Evolutionary conservation across 1,140 invertebrate genomes (phyloP).

Genomic region (Cylas formicarius): DNA sequence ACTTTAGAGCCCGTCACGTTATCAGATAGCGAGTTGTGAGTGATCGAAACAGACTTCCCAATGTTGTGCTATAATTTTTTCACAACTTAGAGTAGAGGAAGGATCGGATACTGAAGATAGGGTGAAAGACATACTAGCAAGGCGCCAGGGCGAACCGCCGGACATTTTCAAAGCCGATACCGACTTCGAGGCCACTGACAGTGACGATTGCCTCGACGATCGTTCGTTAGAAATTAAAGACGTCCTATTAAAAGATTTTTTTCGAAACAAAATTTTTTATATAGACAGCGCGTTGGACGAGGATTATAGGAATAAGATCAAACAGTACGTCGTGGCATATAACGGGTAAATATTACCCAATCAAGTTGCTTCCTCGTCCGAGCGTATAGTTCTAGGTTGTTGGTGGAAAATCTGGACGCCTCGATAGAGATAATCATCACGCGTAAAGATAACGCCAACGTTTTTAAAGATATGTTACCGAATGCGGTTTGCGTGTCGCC

Average conservation of each 20-base stretch:
- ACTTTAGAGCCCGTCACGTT: neutral
- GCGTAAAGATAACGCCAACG: slow-evolving; percentile 18
- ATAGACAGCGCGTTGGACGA: slow-evolving; percentile 29
- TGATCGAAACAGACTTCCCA: neutral
- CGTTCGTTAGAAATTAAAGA: slow-evolving; percentile 14
- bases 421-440: slow-evolving; percentile 28
- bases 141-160: slow-evolving; percentile 3
- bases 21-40: neutral
- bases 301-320: slow-evolving; percentile 19
- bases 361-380: neutral
- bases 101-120: slow-evolving; percentile 50
- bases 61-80: neutral
- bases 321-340: slow-evolving; percentile 34
- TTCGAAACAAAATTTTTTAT: slow-evolving; percentile 31
- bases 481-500: slow-evolving; percentile 23
- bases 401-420: slow-evolving; percentile 8
- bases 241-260: slow-evolving; percentile 26
- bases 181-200: slow-evolving; percentile 10
- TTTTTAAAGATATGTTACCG: slow-evolving; percentile 21
- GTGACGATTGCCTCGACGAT: neutral
- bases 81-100: slow-evolving; percentile 19
- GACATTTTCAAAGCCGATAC: slow-evolving; percentile 21
- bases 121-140: slow-evolving; percentile 41
- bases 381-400: neutral
- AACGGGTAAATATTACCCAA: slow-evolving; percentile 28